A percentile compares a stretch with the other conserved stretches of the same genome.
Conservation (phyloP, 2,888 invertebrate genomes). For the Diadegma fenestrale region DNA sequence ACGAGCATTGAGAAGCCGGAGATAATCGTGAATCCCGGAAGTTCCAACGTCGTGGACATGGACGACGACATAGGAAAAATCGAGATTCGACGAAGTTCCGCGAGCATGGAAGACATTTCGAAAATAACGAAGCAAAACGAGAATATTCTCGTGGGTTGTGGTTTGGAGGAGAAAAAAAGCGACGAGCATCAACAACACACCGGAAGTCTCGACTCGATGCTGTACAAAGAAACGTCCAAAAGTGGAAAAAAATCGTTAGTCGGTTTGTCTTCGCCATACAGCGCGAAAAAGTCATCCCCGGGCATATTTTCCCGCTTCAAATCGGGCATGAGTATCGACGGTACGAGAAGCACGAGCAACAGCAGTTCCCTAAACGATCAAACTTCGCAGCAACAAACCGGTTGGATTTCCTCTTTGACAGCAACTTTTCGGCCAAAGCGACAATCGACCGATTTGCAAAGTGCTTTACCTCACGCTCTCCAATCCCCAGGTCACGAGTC, state of each 20-base stretch:
- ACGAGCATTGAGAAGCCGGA: constrained; percentile 74
- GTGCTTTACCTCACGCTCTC: constrained; percentile 75
- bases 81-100: constrained; percentile 82
- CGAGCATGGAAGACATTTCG: constrained; percentile 84
- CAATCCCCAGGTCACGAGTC: constrained; percentile 80
- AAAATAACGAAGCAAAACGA: constrained; percentile 82
- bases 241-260: constrained; percentile 72
- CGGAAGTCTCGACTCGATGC: constrained; percentile 83
- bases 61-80: constrained; percentile 78
- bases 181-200: constrained; percentile 80
- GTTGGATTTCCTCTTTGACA: constrained; percentile 83
- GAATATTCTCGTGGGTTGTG: constrained; percentile 74
- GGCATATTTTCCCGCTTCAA: constrained; percentile 82
- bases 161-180: constrained; percentile 78
- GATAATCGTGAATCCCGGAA: constrained; percentile 78
- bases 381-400: constrained; percentile 75
- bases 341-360: constrained; percentile 80
- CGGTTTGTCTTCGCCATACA: constrained; percentile 73
- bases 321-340: constrained; percentile 83
- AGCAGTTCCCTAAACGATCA: constrained; percentile 82
- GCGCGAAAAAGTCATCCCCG: constrained; percentile 80
- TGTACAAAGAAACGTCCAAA: constrained; percentile 79
- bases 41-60: constrained; percentile 72
- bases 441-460: constrained; percentile 73
- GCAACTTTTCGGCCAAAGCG: constrained; percentile 83